Conservation (phyloP, 1,140 invertebrate species). For the Pristionchus pacificus region DNA sequence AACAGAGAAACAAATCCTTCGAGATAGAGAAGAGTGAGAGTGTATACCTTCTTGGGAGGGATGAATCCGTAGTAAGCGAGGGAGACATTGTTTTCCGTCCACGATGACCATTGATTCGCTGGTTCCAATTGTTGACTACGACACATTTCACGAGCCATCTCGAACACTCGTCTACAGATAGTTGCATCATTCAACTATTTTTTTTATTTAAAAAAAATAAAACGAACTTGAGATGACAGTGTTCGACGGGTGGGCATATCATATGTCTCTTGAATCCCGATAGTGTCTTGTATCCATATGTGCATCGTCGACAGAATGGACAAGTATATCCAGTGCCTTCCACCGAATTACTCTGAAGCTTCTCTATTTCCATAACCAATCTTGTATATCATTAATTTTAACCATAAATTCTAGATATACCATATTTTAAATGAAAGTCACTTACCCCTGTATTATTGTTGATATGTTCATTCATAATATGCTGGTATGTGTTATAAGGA, state of each 20-base stretch:
- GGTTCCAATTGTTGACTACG: constrained; percentile 15
- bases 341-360: neutral
- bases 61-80: constrained; percentile 25
- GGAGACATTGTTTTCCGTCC: constrained; percentile 21
- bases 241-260: neutral
- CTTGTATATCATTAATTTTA: no score
- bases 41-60: constrained; percentile 7
- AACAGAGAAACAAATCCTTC: no score
- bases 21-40: no score
- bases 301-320: constrained; percentile 28
- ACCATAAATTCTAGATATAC: no score
- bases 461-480: neutral
- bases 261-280: constrained; percentile 20
- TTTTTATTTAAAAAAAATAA: neutral
- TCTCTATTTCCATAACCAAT: no score
- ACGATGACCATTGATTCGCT: constrained; percentile 9
- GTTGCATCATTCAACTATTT: no score
- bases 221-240: constrained; percentile 17
- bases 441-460: neutral
- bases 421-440: no score
- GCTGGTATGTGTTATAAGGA: neutral
- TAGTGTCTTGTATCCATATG: constrained; percentile 32
- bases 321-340: constrained; percentile 19
- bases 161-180: constrained; percentile 17
- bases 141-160: constrained; percentile 21